Conservation (phyloP, 2,113 vertebrate genomes). For the Labeo catla region DNA sequence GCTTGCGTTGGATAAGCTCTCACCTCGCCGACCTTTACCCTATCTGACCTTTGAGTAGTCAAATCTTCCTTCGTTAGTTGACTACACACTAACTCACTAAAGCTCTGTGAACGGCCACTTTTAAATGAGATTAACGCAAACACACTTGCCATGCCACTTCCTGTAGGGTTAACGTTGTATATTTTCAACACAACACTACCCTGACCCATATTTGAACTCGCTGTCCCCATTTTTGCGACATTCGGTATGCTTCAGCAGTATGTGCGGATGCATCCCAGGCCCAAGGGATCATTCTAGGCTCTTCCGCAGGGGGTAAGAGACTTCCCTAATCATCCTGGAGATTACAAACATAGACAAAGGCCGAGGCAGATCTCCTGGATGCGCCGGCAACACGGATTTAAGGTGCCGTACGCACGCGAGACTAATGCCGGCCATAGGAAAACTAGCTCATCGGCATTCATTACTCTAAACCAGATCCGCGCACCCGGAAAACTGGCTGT, state of each 20-base stretch:
- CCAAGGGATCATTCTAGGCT: constrained; percentile 40
- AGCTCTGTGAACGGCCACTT: neutral
- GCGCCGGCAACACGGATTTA: constrained; percentile 46
- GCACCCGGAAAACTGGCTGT: constrained; percentile 84
- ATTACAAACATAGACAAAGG: constrained; percentile 75
- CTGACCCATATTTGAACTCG: constrained; percentile 8
- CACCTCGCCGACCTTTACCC: neutral
- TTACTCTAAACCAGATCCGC: constrained; percentile 48
- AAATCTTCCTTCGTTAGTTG: constrained; percentile 4
- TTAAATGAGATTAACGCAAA: constrained; percentile 13
- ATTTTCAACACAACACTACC: neutral
- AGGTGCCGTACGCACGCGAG: constrained; percentile 10
- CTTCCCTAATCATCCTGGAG: constrained; percentile 87
- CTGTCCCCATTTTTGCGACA: neutral
- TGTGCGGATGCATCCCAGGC: neutral
- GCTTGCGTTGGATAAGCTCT: neutral
- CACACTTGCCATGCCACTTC: neutral
- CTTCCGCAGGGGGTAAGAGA: constrained; percentile 72
- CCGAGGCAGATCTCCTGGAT: constrained; percentile 62
- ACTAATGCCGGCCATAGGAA: constrained; percentile 48
- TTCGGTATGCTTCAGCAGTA: neutral
- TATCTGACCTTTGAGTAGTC: neutral
- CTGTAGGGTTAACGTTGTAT: neutral
- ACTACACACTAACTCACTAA: neutral
- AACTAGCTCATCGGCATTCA: constrained; percentile 52